Base-by-base conservation (phyloP, 2,113 vertebrate species). In the Mixornis gularis region DNA sequence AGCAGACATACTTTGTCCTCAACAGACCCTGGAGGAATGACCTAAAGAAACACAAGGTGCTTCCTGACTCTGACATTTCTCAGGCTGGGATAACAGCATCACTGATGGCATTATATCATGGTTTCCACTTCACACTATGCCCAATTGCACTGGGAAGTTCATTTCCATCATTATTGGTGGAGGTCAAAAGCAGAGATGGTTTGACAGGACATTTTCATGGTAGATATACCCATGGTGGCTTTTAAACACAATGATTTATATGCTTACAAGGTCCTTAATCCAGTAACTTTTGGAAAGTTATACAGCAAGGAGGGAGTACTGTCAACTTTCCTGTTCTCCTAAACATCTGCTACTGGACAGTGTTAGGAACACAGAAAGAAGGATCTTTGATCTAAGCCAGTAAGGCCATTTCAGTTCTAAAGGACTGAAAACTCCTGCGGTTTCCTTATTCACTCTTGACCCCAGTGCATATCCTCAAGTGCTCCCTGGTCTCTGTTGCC, bases 381-480 rank as follows among this genome's bases (percentile, higher is more conserved):
- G 19, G 30, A 63, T 66, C 72, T 90, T 93, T 68, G 73, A 59
- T 68, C 64, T 71, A 80, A 84, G 30, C 36, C n/a, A 55, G 6
- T 58, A 74, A 55, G 44, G 25, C n/a, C 69, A 71, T 78, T 94
- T 81, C 7, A 13, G 10, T 55, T 90, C 60, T 58, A 85, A 94
- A 92, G 49, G 58, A 83, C 82, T 92, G 68, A 93, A 91, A 92
- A 81, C 51, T 93, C 53, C 71, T 64, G 43, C 3, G 0, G 62
- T 80, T 85, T 44, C 53, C 65, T 91, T 83, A 86, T 56, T 90
- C 71, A 55, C 48, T 90, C 56, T 30, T 93, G 85, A 91, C 64
- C 72, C 38, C n/a, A 29, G n/a, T 66, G 38, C 77, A 92, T 92
- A 92, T 87, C 95, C 92, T 92, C 82, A 96, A 95, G 92, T 93